Evolutionary conservation across 2,888 invertebrate species (phyloP), one percentile per base, ranked within the genome.

Genomic region (Amiota communis): DNA sequence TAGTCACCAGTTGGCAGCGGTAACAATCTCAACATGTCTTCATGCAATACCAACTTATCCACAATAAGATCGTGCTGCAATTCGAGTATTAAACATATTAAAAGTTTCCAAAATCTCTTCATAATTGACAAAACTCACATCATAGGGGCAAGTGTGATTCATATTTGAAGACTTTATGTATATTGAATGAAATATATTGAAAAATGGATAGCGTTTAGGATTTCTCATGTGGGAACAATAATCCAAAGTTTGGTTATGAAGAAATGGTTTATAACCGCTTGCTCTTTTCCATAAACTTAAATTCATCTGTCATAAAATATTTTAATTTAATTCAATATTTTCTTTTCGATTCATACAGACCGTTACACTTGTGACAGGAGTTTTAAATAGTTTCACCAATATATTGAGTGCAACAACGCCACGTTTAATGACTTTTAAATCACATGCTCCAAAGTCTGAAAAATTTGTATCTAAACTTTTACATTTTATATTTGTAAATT

Each of bases 131-230:
- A 53, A n/a, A 53, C 71, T 59, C 47, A 78, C 79, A 0, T 71
- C 57, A 48, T 72, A 79, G 0, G 79, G 78, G 8, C 78, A 79
- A 1, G 74, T 20, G 20, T 79, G 78, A 57, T 79, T 79, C 0
- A 77, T 0, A 57, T 79, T 79, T 0, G 78, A 73, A 0, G 0
- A 9, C 0, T 47, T n/a, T 0, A 1, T 0, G 0, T 77, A 0
- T 0, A 0, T 12, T 6, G 8, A 11, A 15, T 6, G 13, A 15
- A 53, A n/a, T 15, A 53, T 53, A 53, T 13, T 53, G 12, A 53
- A 53, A 15, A 53, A 6, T 53, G 9, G 53, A 53, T 53, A 53
- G 6, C 53, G 53, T 53, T 53, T 15, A 6, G 53, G 8, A 0
- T n/a, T 61, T 0, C 46, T 51, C 72, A 76, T 57, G 48, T 63